Conservation (phyloP, 2,888 invertebrate species). For the Sclerodermus sp. region DNA sequence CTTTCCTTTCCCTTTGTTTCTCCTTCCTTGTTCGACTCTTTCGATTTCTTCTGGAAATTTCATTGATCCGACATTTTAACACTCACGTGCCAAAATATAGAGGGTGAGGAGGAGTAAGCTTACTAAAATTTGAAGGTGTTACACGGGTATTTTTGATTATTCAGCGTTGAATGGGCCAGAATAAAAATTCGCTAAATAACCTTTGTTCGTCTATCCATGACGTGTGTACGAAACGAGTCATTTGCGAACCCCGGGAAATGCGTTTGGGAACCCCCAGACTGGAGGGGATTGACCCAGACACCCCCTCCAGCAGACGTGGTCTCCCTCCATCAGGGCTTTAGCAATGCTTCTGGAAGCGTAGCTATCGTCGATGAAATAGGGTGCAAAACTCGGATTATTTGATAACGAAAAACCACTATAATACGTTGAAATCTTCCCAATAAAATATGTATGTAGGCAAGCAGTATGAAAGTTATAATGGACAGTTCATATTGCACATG, state of each 20-base stretch:
- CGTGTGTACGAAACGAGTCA: constrained; percentile 10
- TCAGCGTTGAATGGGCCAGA: too few relatives aligned
- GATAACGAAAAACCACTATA: constrained; percentile 26
- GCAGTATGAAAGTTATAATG: too few relatives aligned
- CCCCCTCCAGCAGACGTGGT: constrained; percentile 52
- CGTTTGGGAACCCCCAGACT: constrained; percentile 53
- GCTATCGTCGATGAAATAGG: constrained; percentile 32
- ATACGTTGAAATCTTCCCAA: too few relatives aligned
- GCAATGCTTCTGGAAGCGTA: constrained; percentile 36
- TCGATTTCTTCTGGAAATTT: too few relatives aligned
- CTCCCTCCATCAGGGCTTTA: constrained; percentile 35
- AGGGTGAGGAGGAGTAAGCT: background rate
- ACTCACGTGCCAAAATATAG: too few relatives aligned
- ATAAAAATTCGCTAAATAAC: too few relatives aligned
- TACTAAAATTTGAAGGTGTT: too few relatives aligned
- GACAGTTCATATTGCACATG: background rate
- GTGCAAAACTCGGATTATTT: constrained; percentile 40
- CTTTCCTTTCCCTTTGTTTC: too few relatives aligned
- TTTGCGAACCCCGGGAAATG: constrained; percentile 55
- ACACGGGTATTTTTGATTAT: too few relatives aligned
- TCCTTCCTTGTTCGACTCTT: too few relatives aligned
- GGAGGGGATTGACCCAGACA: constrained; percentile 58
- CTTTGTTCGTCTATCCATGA: background rate
- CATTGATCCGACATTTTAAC: too few relatives aligned
- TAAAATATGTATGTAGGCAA: constrained; percentile 11